Evolutionary conservation across 2,888 invertebrate species (phyloP).

Genomic region (Parnassius apollo): DNA sequence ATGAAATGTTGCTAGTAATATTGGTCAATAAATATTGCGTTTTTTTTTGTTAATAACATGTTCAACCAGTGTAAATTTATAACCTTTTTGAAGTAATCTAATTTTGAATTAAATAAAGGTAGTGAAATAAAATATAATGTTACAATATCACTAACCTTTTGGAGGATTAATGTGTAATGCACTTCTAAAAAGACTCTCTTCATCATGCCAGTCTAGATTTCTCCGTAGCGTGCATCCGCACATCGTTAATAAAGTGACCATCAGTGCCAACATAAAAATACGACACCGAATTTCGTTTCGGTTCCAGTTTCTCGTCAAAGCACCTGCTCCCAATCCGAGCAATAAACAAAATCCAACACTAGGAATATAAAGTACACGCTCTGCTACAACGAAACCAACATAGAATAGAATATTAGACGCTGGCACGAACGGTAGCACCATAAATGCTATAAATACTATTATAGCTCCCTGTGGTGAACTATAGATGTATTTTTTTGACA

Average conservation of each 20-base stretch:
- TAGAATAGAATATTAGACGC: constrained; percentile 98
- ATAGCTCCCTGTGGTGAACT: constrained; percentile 68
- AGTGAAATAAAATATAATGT: too few species aligned
- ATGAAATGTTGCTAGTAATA: constrained; percentile 14
- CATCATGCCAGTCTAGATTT: constrained; percentile 95
- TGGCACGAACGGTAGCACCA: constrained; percentile 95
- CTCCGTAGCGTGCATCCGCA: constrained; percentile 89
- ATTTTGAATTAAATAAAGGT: not conserved
- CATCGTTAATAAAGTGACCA: constrained; percentile 84
- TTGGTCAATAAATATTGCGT: constrained; percentile 18
- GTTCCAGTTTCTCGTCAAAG: constrained; percentile 69
- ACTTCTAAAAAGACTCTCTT: constrained; percentile 95
- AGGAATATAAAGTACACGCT: constrained; percentile 96
- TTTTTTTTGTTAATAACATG: not conserved
- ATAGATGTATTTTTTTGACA: constrained; percentile 54
- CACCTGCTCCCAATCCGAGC: constrained; percentile 86
- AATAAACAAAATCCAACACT: constrained; percentile 97
- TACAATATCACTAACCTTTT: constrained; percentile 88
- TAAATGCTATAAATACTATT: constrained; percentile 86
- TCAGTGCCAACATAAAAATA: constrained; percentile 69
- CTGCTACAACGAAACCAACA: constrained; percentile 98
- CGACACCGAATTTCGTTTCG: constrained; percentile 64
- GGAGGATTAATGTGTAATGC: constrained; percentile 96
- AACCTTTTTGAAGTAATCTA: not conserved
- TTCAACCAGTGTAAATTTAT: not conserved